These are phyloP conservation scores for Lutraria rhynchaena DNA, from an alignment of 1,140 invertebrate species.

Conservation along the genomic window DNA sequence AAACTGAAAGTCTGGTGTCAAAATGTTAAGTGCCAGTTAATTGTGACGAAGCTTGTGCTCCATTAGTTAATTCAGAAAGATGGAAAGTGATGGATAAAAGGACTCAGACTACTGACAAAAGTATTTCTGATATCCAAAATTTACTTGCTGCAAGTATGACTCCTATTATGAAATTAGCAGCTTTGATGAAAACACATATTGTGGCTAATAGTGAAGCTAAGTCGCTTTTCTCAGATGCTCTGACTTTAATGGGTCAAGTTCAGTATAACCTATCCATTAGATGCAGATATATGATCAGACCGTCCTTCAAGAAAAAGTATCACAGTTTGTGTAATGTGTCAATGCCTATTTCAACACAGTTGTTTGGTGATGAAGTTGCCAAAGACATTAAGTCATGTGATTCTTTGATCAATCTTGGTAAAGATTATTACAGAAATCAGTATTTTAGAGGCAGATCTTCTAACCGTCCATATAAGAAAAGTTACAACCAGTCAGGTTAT, in stretches of 20 bases:
- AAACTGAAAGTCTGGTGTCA: not conserved
- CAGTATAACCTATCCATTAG: conserved; percentile 38
- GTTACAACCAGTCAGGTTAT: too few relatives aligned
- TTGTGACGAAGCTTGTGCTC: not conserved
- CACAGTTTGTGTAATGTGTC: not conserved
- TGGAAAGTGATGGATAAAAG: conserved; percentile 42
- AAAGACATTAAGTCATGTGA: conserved; percentile 44
- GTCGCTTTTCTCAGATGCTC: not conserved
- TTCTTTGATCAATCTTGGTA: too few relatives aligned
- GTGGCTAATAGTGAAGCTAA: not conserved
- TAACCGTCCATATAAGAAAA: too few relatives aligned
- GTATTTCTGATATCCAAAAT: conserved; percentile 28
- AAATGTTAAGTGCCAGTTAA: conserved; percentile 30
- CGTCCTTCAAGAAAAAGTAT: conserved; percentile 16
- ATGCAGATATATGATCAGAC: conserved; percentile 30
- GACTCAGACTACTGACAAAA: not conserved
- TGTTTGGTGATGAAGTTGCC: conserved; percentile 40
- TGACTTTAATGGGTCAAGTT: conserved; percentile 9
- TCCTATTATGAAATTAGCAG: conserved; percentile 29
- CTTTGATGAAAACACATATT: conserved; percentile 9
- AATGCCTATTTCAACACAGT: not conserved
- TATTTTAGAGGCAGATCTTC: too few relatives aligned
- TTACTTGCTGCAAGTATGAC: conserved; percentile 12
- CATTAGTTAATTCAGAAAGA: conserved; percentile 18
- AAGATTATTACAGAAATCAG: too few relatives aligned